Evolutionary conservation across 2,113 vertebrate species (phyloP), one percentile per base, ranked within the genome.

Genomic region (Nannospalax galili): DNA sequence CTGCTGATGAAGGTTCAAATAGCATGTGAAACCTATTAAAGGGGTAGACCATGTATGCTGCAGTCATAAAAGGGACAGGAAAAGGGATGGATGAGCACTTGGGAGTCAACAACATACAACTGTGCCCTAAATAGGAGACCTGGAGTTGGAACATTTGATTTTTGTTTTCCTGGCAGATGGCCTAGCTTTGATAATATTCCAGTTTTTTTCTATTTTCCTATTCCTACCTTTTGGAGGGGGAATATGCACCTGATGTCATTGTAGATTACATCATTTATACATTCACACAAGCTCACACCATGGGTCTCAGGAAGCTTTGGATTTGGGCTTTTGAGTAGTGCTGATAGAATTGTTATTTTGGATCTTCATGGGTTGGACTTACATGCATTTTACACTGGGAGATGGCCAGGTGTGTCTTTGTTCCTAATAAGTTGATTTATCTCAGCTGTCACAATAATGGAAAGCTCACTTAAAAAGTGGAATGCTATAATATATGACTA

Each of bases 91-190:
- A 4, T n/a, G 28, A 7, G 14, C 1, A 9, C 58, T 75, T 15
- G 10, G 12, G 40, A 40, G 1, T 9, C 35, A 16, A 7, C 6
- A 10, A 15, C 58, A 1, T 10, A 62, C 12, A 7, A 56, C 42
- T 65, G 42, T 3, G 1, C 9, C 12, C 4, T 40, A 20, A 75
- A 28, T 4, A 0, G 0, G 20, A n/a, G 1, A 11, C 42, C 24
- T 24, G 28, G 40, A 56, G 24, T 16, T 11, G 3, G 24, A 37
- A 1, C 9, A 17, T 67, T 85, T 67, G 20, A 35, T 42, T 37
- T 56, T 48, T 24, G 5, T 9, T 30, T 11, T 65, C 48, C 12
- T 56, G 26, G n/a, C 3, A 7, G 40, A 24, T 12, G 17, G 5
- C 40, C 12, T 77, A 16, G 28, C n/a, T 77, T 40, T 67, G 19